Evolutionary conservation across 2,113 vertebrate genomes (phyloP), one percentile per base, ranked within the genome.

Genomic region (Gobiocypris rarus): DNA sequence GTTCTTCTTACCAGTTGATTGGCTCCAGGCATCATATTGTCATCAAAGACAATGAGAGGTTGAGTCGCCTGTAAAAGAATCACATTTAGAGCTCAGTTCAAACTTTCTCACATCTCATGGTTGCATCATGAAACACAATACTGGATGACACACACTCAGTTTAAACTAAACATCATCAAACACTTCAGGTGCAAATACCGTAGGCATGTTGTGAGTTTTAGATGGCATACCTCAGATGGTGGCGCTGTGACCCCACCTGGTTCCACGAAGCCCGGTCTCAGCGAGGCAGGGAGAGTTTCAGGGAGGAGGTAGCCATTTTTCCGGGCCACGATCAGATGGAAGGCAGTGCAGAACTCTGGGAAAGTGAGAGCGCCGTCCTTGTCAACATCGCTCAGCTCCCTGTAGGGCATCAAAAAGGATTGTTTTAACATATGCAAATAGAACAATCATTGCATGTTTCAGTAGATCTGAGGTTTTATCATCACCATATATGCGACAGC

Each of bases 361-460:
- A 99, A 91, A 65, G 98, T 99, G 92, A 99, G 92, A 0, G 97
- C 97, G 63, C 98, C 98, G 75, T 99, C 98, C 94, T 99, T 99
- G 93, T 99, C 98, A 89, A 99, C 98, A 93, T 99, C 98, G 83
- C 98, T 99, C 78, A 99, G 94, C 87, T 99, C 98, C 98, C 98
- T 99, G 88, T 6, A 84, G 14, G 26, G 61, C 14, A 41, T 56
- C 4, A 5, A 75, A 52, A 52, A 52, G 2, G 24, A 75, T 5
- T 19, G 26, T 2, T 56, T 76, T 4, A 1, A n/a, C 11, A 13
- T 11, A 5, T 45, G 11, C 3, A 58, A 14, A 24, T 31, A 52
- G 15, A 24, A 8, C 0, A 24, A 2, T 50, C 81, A 81, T 56
- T 73, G 5, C 15, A n/a, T 9, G 19, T 34, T 1, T 38, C 4